Conservation (phyloP, 2,888 invertebrate species). For the Neoscelio sp. region DNA sequence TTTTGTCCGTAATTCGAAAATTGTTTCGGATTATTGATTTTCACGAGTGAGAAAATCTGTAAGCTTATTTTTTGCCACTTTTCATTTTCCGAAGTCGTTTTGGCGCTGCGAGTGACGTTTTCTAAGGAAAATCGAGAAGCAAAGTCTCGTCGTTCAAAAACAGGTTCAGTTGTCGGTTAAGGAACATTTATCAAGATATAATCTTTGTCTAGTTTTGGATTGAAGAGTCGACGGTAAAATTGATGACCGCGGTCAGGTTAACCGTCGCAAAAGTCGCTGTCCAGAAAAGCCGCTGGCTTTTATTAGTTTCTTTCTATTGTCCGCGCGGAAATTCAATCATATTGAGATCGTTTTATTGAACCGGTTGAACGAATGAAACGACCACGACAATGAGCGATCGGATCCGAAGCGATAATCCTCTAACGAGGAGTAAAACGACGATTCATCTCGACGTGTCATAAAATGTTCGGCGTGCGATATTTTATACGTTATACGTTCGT, state of each 20-base stretch:
- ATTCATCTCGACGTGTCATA: slow-evolving; percentile 30
- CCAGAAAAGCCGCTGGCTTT: slow-evolving; percentile 14
- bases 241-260: slow-evolving; percentile 39
- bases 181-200: slow-evolving; percentile 42
- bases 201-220: slow-evolving; percentile 40
- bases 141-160: slow-evolving; percentile 29
- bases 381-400: slow-evolving; percentile 49
- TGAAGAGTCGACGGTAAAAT: slow-evolving; percentile 32
- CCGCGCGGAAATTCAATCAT: slow-evolving; percentile 52
- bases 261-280: slow-evolving; percentile 28
- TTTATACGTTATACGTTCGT: slow-evolving; percentile 2
- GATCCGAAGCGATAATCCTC: slow-evolving; percentile 37
- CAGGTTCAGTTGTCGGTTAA: slow-evolving; percentile 22
- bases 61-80: too few species aligned
- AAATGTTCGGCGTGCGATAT: slow-evolving; percentile 17
- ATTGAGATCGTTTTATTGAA: slow-evolving; percentile 48
- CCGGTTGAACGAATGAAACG: slow-evolving; percentile 1
- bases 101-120: too few species aligned
- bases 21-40: too few species aligned
- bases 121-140: slow-evolving; percentile 3
- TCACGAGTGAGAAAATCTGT: too few species aligned
- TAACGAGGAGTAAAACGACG: slow-evolving; percentile 43
- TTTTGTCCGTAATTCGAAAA: too few species aligned
- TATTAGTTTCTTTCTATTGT: slow-evolving; percentile 55
- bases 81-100: too few species aligned